Conservation (phyloP, 2,797 vertebrate genomes). For the Tokudaia muenninki region DNA sequence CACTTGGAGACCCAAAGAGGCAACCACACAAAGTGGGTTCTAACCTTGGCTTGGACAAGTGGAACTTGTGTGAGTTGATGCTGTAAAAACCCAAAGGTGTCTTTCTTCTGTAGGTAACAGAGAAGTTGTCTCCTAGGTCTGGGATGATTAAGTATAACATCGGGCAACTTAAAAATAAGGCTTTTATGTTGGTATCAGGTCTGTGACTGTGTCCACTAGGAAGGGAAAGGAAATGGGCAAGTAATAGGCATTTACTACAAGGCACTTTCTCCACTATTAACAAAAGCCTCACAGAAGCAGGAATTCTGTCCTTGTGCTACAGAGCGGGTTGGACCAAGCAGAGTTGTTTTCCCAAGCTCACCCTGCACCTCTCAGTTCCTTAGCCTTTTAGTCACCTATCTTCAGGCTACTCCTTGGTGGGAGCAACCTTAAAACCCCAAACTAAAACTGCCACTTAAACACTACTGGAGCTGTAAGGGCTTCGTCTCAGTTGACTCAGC, state of each 20-base stretch:
- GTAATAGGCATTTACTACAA: background rate
- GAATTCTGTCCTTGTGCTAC: background rate
- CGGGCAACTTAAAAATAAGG: background rate
- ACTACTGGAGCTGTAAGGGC: conserved; percentile 40
- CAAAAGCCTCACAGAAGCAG: background rate
- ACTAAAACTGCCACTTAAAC: conserved; percentile 41
- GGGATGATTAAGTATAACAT: conserved; percentile 45
- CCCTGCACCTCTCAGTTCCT: background rate
- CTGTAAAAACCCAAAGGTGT: background rate
- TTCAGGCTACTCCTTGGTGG: conserved; percentile 29
- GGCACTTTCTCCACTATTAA: background rate
- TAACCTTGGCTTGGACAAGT: conserved; percentile 43
- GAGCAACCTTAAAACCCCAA: conserved; percentile 62
- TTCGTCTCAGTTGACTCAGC: conserved; percentile 65
- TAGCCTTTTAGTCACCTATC: conserved; percentile 34
- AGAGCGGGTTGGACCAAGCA: background rate
- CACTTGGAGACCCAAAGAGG: background rate
- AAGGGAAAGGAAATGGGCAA: conserved; percentile 8
- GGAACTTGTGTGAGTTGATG: conserved; percentile 19
- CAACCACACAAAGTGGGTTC: background rate
- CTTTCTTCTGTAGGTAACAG: background rate
- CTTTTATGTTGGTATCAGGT: background rate
- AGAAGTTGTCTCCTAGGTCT: background rate
- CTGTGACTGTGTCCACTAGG: background rate
- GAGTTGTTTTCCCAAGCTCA: conserved; percentile 17